Base-by-base conservation (phyloP, 2,797 vertebrate species). In the Sternotherus odoratus region DNA sequence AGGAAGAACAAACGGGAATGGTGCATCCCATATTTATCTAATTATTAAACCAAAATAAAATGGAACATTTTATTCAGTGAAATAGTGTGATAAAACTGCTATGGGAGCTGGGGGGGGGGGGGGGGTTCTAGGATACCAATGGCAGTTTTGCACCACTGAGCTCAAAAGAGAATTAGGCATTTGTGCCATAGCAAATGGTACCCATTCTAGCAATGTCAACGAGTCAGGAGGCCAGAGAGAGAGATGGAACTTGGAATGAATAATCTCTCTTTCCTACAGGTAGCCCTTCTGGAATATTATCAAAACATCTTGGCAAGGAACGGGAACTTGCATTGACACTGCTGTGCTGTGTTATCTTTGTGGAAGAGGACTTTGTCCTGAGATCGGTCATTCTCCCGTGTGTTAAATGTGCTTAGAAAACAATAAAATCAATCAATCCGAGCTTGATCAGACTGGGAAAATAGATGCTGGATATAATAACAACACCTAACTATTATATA, bases 1-100 rank as follows among this genome's bases (percentile, higher is more conserved):
- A 99, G 98, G 97, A 98, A 99, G 98, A 99, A 99, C n/a, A 99
- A 39, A 43, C 98, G 92, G 9, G 99, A 97, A 9, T 98, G 95
- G 57, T 91, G 98, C 88, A 96, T 97, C 69, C 99, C 98, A 5
- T 98, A 99, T 96, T 99, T 99, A 83, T 98, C 99, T 99, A 90
- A 12, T 2, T 43, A 36, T 66, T 19, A 66, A 66, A 66, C 17
- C n/a, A 36, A 66, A 66, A 66, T 66, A 36, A 66, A 66, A 66
- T 5, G 17, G 33, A 17, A 66, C n/a, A 9, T 66, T 36, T 66
- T 66, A 36, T 36, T 66, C n/a, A 66, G n/a, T 66, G 63, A 63
- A 17, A n/a, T n/a, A 63, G 17, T 17, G 16, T 19, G 60, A 66
- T 21, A 66, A 66, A 66, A 8, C 16, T n/a, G 15, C 7, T n/a